Base-by-base conservation (phyloP, 2,888 invertebrate genomes). In the Napeogenes sylphis region DNA sequence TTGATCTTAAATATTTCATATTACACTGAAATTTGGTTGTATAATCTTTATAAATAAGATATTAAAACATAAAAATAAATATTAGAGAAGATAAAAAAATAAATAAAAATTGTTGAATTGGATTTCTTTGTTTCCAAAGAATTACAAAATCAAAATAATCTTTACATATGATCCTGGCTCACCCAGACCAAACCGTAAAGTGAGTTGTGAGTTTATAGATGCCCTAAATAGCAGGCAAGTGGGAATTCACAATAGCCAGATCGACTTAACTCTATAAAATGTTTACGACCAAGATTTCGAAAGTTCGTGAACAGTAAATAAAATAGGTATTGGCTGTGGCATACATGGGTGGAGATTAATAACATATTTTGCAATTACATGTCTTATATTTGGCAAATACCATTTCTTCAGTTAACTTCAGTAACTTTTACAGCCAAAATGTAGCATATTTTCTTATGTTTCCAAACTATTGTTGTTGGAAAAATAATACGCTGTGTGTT, bases 241-340 rank as follows among this genome's bases (percentile, higher is more conserved):
- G 76, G 77, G 77, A 77, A 76, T 77, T 80, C 73, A 78, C 76
- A 76, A 78, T 76, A 70, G 71, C 61, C 62, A 67, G 70, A 73
- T 74, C 77, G 75, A 77, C 75, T 75, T 70, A 78, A 62, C 66
- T 63, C 76, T 72, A 80, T 84, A 82, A 85, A 85, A 81, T 77
- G 66, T 85, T 84, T 83, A 85, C 78, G 81, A 81, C 66, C 71
- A 63, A 65, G 71, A 78, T 81, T 81, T 75, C 74, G 75, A 75
- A 82, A 80, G 72, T 76, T 76, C 73, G 64, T 61, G 62, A 54
- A 58, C 56, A 56, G n/a, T 45, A 38, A 59, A 21, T 54, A 38
- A 33, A 59, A 65, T 56, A 42, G 58, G 55, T 42, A 59, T 55
- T 53, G 59, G 46, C 56, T 56, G 47, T 59, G 61, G 55, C 63